phyloP scores from a whole-genome alignment of 2,888 invertebrate genomes.

The Selenia dentaria region DNA sequence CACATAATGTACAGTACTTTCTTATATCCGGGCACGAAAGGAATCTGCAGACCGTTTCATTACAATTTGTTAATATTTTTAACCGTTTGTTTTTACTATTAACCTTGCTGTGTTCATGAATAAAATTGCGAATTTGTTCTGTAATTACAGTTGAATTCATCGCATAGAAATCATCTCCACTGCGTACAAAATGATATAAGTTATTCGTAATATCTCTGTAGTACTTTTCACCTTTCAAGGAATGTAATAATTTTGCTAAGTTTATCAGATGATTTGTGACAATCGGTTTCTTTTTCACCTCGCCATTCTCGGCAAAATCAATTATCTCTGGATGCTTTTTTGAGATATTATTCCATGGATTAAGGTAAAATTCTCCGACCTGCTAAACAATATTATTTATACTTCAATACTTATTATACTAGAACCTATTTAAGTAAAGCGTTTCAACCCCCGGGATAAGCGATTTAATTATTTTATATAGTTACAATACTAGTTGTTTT shows the following conservation, averaged over 20 bases:
- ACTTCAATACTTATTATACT: too few relatives aligned
- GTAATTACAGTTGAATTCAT: conserved; percentile 13
- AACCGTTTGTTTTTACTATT: conserved; percentile 24
- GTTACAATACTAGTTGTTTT: too few relatives aligned
- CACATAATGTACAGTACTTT: conserved; percentile 57
- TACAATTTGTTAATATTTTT: conserved; percentile 58
- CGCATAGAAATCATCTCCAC: conserved; percentile 9
- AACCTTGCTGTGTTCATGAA: conserved; percentile 4
- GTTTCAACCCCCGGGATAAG: too few relatives aligned
- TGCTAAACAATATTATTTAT: background rate
- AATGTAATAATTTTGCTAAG: conserved; percentile 27
- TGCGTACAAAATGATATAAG: background rate
- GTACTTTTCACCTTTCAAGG: conserved; percentile 4
- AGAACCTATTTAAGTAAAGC: too few relatives aligned
- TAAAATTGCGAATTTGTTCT: conserved; percentile 11
- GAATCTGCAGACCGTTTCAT: conserved; percentile 54
- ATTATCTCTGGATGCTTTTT: conserved; percentile 46
- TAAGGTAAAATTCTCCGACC: conserved; percentile 39
- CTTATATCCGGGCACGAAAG: conserved; percentile 54
- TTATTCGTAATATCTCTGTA: background rate
- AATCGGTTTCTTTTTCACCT: conserved; percentile 33
- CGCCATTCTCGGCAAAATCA: conserved; percentile 48
- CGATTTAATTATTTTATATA: too few relatives aligned
- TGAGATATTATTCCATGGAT: conserved; percentile 54
- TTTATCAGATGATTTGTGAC: conserved; percentile 32